phyloP scores from a whole-genome alignment of 2,888 invertebrate species.

The Resseliella maxima region DNA sequence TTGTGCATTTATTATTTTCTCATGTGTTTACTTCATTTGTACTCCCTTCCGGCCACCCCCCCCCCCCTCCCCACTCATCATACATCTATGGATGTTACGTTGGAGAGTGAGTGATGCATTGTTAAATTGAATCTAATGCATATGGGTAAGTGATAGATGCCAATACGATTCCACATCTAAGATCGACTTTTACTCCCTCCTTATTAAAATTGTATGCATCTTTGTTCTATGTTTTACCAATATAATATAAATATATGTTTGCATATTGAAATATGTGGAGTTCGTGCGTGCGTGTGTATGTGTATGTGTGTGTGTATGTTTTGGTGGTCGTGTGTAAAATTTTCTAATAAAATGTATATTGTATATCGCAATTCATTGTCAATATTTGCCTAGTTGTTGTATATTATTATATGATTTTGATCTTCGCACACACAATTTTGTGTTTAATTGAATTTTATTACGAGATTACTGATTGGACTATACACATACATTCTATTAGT shows the following conservation, averaged over 20 bases:
- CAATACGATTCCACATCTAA: too few species aligned
- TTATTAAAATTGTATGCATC: too few species aligned
- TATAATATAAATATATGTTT: too few species aligned
- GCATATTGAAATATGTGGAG: too few species aligned
- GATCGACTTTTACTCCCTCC: too few species aligned
- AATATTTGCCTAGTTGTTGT: conserved; percentile 5
- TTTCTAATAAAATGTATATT: conserved; percentile 20
- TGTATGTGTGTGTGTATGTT: not conserved
- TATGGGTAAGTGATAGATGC: too few species aligned
- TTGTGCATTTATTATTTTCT: conserved; percentile 9
- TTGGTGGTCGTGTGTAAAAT: not conserved
- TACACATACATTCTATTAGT: too few species aligned
- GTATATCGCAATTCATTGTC: conserved; percentile 22
- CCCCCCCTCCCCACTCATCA: not conserved
- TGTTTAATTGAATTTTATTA: conserved; percentile 49
- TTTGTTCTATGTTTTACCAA: too few species aligned
- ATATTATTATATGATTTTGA: conserved; percentile 16
- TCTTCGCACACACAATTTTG: not conserved
- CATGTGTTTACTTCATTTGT: not conserved
- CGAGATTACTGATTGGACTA: not conserved
- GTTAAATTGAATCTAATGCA: not conserved
- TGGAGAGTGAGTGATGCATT: not conserved
- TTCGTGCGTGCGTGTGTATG: not conserved
- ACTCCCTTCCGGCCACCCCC: too few species aligned
- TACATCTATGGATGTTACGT: not conserved